Evolutionary conservation across 2,888 invertebrate genomes (phyloP).

Genomic region (Meliscaeva auricollis): DNA sequence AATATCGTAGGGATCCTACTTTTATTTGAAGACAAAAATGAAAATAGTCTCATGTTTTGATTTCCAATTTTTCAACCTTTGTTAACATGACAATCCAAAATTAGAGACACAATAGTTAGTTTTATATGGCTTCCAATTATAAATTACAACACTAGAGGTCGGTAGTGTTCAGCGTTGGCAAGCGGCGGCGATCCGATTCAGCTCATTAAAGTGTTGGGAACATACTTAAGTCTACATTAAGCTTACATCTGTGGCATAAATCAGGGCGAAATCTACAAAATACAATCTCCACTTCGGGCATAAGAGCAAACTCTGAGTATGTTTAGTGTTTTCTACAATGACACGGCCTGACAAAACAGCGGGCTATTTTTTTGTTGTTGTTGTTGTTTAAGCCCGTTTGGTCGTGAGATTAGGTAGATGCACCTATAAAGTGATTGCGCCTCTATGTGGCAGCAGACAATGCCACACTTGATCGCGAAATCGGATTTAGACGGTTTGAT

Average conservation of each 20-base stretch:
- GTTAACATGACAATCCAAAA: no score
- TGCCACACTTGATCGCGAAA: conserved; percentile 73
- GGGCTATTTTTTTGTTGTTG: conserved; percentile 33
- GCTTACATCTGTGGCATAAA: conserved; percentile 71
- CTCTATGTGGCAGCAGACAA: conserved; percentile 55
- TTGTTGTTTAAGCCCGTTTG: conserved; percentile 2
- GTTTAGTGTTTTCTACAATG: not conserved
- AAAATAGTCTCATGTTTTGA: no score
- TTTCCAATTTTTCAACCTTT: no score
- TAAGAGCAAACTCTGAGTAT: not conserved
- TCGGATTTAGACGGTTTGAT: conserved; percentile 70
- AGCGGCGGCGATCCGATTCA: not conserved
- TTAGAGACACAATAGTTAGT: conserved; percentile 18
- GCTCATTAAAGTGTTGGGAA: conserved; percentile 60
- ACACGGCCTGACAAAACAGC: conserved; percentile 51
- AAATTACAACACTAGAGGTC: conserved; percentile 27
- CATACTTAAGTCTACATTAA: conserved; percentile 71
- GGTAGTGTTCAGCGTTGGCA: conserved; percentile 32
- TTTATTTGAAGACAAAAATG: no score
- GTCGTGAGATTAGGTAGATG: conserved; percentile 72
- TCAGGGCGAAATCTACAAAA: conserved; percentile 72
- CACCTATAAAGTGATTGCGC: conserved; percentile 69
- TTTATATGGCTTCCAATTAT: conserved; percentile 51
- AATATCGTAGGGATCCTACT: no score
- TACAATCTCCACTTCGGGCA: conserved; percentile 43